Evolutionary conservation across 2,888 invertebrate genomes (phyloP).

Genomic region (Spialia ferax): DNA sequence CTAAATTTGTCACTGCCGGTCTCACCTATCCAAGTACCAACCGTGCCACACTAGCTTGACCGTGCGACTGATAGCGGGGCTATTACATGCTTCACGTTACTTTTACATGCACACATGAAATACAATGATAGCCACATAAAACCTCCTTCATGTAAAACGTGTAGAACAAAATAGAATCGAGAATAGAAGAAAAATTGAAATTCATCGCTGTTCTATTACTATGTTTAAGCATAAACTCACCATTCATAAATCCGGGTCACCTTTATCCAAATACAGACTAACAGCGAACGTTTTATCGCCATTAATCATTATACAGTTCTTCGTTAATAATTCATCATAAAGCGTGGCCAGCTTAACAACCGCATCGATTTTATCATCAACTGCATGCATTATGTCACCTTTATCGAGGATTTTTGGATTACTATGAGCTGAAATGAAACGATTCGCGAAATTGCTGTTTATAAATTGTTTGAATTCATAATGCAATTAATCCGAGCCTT

Average conservation of each 20-base stretch:
- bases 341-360: slow-evolving; percentile 16
- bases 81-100: too few species aligned
- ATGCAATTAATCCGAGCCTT: slow-evolving; percentile 27
- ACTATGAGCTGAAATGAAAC: slow-evolving; percentile 24
- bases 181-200: not conserved
- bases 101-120: too few species aligned
- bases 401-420: slow-evolving; percentile 29
- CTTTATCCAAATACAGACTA: slow-evolving; percentile 8
- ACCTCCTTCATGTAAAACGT: not conserved
- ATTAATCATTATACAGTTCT: slow-evolving; percentile 28
- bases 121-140: too few species aligned
- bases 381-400: slow-evolving; percentile 20
- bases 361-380: slow-evolving; percentile 34
- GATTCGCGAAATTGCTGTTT: slow-evolving; percentile 13
- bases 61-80: too few species aligned
- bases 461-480: slow-evolving; percentile 28
- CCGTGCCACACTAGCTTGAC: too few species aligned
- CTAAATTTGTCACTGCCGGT: too few species aligned
- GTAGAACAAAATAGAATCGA: not conserved
- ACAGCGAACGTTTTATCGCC: slow-evolving; percentile 15
- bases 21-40: too few species aligned
- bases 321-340: slow-evolving; percentile 32
- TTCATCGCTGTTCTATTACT: not conserved
- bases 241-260: not conserved
- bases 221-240: not conserved